Conservation (phyloP, 2,888 invertebrate genomes). For the Hoplodrina ambigua region DNA sequence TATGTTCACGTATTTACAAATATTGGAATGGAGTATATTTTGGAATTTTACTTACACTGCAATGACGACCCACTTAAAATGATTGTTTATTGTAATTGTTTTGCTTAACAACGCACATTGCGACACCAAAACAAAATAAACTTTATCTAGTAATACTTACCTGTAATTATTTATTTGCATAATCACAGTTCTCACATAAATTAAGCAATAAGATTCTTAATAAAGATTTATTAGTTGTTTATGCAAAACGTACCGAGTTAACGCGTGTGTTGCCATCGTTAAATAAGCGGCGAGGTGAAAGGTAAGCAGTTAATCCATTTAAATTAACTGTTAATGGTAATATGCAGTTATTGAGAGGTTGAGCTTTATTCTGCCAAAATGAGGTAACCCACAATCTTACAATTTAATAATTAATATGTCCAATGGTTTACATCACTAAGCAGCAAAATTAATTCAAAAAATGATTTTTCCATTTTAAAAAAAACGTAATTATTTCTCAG, state of each 20-base stretch:
- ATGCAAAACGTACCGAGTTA: constrained; percentile 24
- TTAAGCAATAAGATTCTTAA: constrained; percentile 37
- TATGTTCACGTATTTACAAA: too few species aligned
- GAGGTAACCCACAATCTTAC: too few species aligned
- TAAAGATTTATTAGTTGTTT: constrained; percentile 49
- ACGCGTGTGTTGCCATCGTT: constrained; percentile 18
- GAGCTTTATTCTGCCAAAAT: too few species aligned
- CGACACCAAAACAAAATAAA: constrained; percentile 23
- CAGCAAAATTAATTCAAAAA: too few species aligned
- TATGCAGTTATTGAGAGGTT: background rate
- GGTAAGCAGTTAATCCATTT: constrained; percentile 31
- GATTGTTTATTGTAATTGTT: constrained; percentile 12
- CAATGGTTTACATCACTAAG: too few species aligned
- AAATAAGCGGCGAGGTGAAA: constrained; percentile 36
- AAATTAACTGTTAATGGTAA: constrained; percentile 28
- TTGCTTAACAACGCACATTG: constrained; percentile 12
- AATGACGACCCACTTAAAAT: background rate
- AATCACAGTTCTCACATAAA: constrained; percentile 37
- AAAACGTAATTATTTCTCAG: too few species aligned
- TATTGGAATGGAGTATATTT: background rate
- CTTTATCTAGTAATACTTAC: constrained; percentile 12
- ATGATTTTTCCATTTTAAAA: too few species aligned
- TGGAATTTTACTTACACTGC: background rate
- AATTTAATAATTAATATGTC: too few species aligned
- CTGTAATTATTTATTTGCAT: constrained; percentile 43